These are phyloP conservation scores for Acronicta psi DNA, from an alignment of 2,888 invertebrate genomes.

Conservation along the genomic window DNA sequence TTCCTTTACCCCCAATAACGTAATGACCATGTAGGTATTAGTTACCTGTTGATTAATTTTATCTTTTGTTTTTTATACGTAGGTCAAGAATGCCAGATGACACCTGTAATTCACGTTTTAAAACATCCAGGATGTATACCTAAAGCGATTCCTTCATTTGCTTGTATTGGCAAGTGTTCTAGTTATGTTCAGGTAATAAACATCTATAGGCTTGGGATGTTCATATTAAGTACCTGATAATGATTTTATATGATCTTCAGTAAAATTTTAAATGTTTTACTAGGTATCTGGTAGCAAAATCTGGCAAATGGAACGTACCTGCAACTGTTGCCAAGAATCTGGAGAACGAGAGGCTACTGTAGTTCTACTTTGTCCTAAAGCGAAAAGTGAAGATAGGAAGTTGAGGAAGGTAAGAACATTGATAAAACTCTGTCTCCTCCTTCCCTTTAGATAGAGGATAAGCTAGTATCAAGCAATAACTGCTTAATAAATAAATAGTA, in stretches of 20 bases:
- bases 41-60: not conserved
- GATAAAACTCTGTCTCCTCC: conserved; percentile 20
- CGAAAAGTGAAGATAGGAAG: conserved; percentile 95
- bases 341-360: conserved; percentile 97
- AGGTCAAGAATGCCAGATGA: conserved; percentile 96
- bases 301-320: conserved; percentile 98
- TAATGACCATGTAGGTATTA: not conserved
- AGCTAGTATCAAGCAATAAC: too few relatives aligned
- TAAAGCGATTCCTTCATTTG: conserved; percentile 97
- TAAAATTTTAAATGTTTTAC: not conserved
- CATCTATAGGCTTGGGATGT: too few relatives aligned
- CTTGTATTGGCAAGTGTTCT: conserved; percentile 96
- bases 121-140: conserved; percentile 97
- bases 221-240: too few relatives aligned
- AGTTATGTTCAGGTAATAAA: conserved; percentile 95
- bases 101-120: conserved; percentile 96
- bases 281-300: conserved; percentile 97
- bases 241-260: too few relatives aligned
- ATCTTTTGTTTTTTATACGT: conserved; percentile 15
- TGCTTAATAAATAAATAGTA: too few relatives aligned
- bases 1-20: not conserved
- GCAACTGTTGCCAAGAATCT: conserved; percentile 98
- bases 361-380: conserved; percentile 96
- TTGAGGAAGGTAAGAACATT: conserved; percentile 92
- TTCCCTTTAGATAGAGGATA: too few relatives aligned